Conservation (phyloP, 2,113 vertebrate species). For the Sturnira hondurensis region DNA sequence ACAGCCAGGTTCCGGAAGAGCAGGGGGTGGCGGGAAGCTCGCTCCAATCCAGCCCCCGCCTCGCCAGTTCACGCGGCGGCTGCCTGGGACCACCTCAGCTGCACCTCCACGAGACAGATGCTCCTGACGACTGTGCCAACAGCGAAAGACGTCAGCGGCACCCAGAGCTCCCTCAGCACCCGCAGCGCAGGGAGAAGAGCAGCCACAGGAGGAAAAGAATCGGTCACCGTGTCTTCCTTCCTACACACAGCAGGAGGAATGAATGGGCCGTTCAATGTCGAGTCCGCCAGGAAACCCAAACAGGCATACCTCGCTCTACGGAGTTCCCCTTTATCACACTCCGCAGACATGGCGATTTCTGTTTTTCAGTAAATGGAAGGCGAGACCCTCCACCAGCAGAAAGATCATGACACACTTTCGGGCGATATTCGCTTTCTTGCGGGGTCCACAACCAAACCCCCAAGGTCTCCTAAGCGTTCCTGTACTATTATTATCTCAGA, state of each 20-base stretch:
- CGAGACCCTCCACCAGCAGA: neutral
- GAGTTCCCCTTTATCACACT: accelerated
- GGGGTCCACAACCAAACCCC: neutral
- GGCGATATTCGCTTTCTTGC: accelerated
- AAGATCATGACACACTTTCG: accelerated
- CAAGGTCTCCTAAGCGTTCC: neutral
- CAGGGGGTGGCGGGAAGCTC: neutral
- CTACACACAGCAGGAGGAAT: neutral
- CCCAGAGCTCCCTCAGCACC: neutral
- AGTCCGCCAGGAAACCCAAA: neutral
- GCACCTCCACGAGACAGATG: neutral
- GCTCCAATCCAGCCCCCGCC: neutral
- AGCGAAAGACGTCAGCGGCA: neutral
- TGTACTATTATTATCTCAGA: neutral
- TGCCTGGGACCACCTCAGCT: neutral
- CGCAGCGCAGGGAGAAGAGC: neutral
- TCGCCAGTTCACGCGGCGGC: neutral
- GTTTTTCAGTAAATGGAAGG: neutral
- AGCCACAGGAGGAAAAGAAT: neutral
- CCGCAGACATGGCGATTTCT: neutral
- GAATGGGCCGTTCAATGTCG: neutral
- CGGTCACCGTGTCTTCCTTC: neutral
- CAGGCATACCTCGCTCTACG: neutral
- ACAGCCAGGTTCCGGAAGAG: neutral
- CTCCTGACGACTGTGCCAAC: neutral